Percentiles rank a stretch among this genome's conserved stretches.
Conservation (phyloP, 2,888 invertebrate genomes). For the Lasioglossum oenotherae region DNA sequence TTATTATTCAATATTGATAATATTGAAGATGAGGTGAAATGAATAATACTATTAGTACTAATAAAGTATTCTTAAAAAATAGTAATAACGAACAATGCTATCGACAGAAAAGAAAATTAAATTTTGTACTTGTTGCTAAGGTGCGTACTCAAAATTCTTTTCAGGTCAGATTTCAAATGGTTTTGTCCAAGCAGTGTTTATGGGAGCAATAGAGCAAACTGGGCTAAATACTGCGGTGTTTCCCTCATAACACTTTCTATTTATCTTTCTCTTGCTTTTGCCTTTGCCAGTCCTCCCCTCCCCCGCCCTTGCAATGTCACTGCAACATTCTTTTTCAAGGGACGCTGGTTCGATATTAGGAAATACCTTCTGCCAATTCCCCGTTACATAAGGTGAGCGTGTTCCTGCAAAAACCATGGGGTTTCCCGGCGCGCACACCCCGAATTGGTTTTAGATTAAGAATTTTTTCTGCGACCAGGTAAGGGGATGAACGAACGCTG, state of each 20-base stretch:
- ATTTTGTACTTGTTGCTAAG: background rate
- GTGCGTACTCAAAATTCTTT: background rate
- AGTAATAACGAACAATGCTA: background rate
- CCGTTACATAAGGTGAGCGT: constrained; percentile 67
- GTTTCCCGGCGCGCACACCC: constrained; percentile 48
- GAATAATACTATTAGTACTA: no score
- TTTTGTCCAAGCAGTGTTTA: background rate
- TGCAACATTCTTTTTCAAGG: constrained; percentile 69
- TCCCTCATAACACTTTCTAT: background rate
- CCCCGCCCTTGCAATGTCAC: constrained; percentile 57
- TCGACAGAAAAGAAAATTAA: background rate
- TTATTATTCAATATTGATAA: no score
- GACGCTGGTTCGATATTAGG: constrained; percentile 73
- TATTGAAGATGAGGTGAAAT: no score
- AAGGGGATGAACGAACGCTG: constrained; percentile 36
- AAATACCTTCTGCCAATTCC: constrained; percentile 76
- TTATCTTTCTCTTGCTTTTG: constrained; percentile 31
- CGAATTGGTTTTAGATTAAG: constrained; percentile 67
- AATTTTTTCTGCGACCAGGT: constrained; percentile 66
- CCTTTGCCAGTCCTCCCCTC: constrained; percentile 1
- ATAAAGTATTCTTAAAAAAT: background rate
- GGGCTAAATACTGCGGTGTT: constrained; percentile 15
- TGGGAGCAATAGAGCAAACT: constrained; percentile 11
- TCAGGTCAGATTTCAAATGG: background rate
- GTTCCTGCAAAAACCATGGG: constrained; percentile 66